phyloP scores from a whole-genome alignment of 2,797 vertebrate species.

The Acestrorhynchus altus region DNA sequence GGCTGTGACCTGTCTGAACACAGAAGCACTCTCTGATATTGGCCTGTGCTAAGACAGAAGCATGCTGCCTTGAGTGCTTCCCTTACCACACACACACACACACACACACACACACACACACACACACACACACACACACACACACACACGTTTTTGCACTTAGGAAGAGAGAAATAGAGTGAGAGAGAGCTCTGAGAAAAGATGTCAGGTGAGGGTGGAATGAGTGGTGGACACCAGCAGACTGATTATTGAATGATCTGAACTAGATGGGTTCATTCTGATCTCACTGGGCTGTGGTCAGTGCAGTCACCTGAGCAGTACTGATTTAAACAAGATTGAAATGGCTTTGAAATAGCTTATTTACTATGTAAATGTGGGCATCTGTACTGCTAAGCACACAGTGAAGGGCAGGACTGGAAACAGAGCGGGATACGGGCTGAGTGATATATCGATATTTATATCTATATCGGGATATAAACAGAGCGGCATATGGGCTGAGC shows the following conservation, averaged over 20 bases:
- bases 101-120: conserved; percentile 18
- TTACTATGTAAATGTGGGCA: too few species aligned
- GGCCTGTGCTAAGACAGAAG: conserved; percentile 26
- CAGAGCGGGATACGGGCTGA: too few species aligned
- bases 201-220: background rate
- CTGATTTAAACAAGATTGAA: too few species aligned
- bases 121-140: conserved; percentile 10
- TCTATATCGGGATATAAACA: too few species aligned
- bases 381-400: too few species aligned
- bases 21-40: conserved; percentile 51
- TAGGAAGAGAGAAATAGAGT: conserved; percentile 1
- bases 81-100: conserved; percentile 26
- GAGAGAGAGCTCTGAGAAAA: background rate
- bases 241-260: background rate
- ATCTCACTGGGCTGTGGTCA: too few species aligned
- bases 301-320: too few species aligned
- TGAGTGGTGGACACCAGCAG: background rate
- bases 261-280: too few species aligned
- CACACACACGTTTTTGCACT: conserved; percentile 10
- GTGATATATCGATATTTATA: too few species aligned
- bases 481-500: too few species aligned
- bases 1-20: conserved; percentile 44
- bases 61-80: conserved; percentile 42
- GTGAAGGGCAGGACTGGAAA: too few species aligned
- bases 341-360: too few species aligned